Conservation (phyloP, 2,888 invertebrate genomes). For the Mesochorus sp. region DNA sequence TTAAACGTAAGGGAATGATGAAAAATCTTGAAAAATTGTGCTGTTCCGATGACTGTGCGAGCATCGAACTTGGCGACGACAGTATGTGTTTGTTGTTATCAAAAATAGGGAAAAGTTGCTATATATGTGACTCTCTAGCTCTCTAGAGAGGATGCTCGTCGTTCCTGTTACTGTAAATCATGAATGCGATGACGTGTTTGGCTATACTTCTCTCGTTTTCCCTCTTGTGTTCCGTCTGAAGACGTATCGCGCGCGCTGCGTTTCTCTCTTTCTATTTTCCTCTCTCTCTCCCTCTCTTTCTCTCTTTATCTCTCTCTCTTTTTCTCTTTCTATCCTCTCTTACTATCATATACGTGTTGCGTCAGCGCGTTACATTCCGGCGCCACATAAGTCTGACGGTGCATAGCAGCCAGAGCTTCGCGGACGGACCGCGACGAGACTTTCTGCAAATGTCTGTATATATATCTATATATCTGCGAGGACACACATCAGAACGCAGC, state of each 20-base stretch:
- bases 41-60: conserved; percentile 11
- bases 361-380: conserved; percentile 75
- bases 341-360: conserved; percentile 72
- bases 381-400: conserved; percentile 75
- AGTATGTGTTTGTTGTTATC: conserved; percentile 56
- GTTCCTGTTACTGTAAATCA: conserved; percentile 61
- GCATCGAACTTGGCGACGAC: conserved; percentile 5
- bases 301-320: conserved; percentile 28
- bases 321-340: conserved; percentile 3
- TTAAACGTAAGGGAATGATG: background rate
- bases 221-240: conserved; percentile 60
- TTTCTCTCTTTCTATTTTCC: conserved; percentile 34
- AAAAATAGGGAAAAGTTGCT: conserved; percentile 45
- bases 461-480: too few relatives aligned
- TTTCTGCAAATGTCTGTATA: conserved; percentile 12
- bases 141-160: conserved; percentile 31
- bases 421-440: conserved; percentile 36
- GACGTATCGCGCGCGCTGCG: conserved; percentile 66
- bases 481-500: background rate
- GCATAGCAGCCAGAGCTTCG: conserved; percentile 41
- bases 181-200: conserved; percentile 61
- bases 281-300: conserved; percentile 3
- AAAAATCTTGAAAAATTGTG: conserved; percentile 7
- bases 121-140: conserved; percentile 7
- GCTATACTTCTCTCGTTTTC: conserved; percentile 58